Evolutionary conservation across 1,140 invertebrate genomes (phyloP), one percentile per base, ranked within the genome.

Genomic region (Drosophila auraria): DNA sequence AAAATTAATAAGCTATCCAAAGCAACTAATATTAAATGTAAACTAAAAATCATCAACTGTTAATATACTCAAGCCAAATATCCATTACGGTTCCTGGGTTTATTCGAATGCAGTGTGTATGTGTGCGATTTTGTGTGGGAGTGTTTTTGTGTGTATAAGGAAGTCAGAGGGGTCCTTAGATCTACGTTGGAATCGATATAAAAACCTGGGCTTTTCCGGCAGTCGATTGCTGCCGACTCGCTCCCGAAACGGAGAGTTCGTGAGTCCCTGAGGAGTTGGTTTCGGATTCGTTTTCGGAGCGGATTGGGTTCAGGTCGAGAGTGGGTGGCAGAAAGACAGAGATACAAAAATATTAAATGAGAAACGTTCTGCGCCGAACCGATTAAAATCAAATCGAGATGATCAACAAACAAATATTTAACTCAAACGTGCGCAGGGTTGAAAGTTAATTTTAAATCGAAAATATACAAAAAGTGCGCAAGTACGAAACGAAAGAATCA

Each of bases 141-240:
- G 59, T 73, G 51, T 53, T 38, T 50, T 47, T 59, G 42, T 65
- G 62, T 64, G 45, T 54, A 61, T 63, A 61, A 38, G 66, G 50
- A 17, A 27, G 42, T 61, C 36, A 38, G 40, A 51, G 33, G 38
- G 56, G 36, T 57, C 63, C 57, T 81, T 56, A 64, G 53, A 56
- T 56, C 30, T 76, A 64, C 20, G 20, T 82, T 82, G 84, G 82
- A 91, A 63, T 80, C 87, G 82, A 87, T 89, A 92, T 92, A 92
- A 92, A 92, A 96, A 97, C 95, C 97, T 96, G 93, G 97, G 96
- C 81, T 96, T 96, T 91, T 98, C 97, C 57, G 96, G 95, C 78
- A 97, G 94, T 36, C 97, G 95, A 91, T 97, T 97, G 94, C 97
- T 98, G 91, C 97, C 97, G 51, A 97, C 95, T 71, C 97, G 95